Evolutionary conservation across 2,888 invertebrate genomes (phyloP).

Genomic region (Caenorhabditis panamensis): DNA sequence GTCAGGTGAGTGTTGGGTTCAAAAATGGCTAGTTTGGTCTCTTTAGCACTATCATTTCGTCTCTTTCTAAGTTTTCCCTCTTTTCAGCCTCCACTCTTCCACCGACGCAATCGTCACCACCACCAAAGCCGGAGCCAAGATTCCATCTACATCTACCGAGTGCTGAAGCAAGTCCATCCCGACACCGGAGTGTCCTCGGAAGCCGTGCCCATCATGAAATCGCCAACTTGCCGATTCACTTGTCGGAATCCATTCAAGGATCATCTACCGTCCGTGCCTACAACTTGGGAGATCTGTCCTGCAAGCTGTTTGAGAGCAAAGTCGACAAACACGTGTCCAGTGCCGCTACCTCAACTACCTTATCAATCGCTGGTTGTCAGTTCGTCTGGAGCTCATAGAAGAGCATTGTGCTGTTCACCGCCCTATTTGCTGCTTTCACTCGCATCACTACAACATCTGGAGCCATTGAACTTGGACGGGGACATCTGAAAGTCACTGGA

Average conservation of each 20-base stretch:
- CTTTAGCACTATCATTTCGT: too few relatives aligned
- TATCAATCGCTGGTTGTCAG: constrained; percentile 88
- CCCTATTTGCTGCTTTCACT: constrained; percentile 90
- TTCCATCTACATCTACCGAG: too few relatives aligned
- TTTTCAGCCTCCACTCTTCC: too few relatives aligned
- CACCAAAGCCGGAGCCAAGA: too few relatives aligned
- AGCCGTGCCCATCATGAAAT: constrained; percentile 80
- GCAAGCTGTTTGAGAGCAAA: constrained; percentile 76
- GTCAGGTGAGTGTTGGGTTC: too few relatives aligned
- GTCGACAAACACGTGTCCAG: constrained; percentile 80
- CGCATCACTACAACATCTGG: constrained; percentile 84
- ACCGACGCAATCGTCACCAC: too few relatives aligned
- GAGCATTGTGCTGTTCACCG: constrained; percentile 96
- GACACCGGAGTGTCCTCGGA: too few relatives aligned
- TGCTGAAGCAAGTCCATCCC: too few relatives aligned
- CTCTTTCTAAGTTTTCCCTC: too few relatives aligned
- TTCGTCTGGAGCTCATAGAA: constrained; percentile 95
- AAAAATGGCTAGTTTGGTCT: too few relatives aligned
- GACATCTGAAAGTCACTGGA: constrained; percentile 92
- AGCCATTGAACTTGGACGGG: constrained; percentile 86
- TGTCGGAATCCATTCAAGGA: constrained; percentile 80
- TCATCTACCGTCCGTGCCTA: constrained; percentile 80
- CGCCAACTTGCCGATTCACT: constrained; percentile 81
- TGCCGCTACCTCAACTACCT: constrained; percentile 80
- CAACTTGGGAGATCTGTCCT: constrained; percentile 73